Conservation (phyloP, 2,113 vertebrate genomes). For the Gadus macrocephalus region DNA sequence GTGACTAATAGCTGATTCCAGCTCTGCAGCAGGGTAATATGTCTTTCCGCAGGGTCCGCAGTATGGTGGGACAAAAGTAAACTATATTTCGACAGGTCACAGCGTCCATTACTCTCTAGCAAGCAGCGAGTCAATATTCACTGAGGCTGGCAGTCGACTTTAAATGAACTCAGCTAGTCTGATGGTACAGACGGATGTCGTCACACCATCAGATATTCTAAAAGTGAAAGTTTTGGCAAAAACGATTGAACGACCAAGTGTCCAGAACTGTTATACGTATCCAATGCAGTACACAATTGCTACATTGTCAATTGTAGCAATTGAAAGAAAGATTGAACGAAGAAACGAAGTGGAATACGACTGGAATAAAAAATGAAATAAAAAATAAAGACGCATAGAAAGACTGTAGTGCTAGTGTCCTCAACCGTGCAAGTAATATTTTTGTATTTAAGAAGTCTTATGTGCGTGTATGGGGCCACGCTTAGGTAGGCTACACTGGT, state of each 20-base stretch:
- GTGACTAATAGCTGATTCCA: slow-evolving; percentile 4
- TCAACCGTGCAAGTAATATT: too few relatives aligned
- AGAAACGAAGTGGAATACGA: too few relatives aligned
- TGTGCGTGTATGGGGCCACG: too few relatives aligned
- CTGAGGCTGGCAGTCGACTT: not conserved
- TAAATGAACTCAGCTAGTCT: not conserved
- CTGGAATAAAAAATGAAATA: too few relatives aligned
- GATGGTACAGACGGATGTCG: slow-evolving; percentile 22
- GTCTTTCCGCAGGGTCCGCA: not conserved
- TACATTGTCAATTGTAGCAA: too few relatives aligned
- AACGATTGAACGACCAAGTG: not conserved
- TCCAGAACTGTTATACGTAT: too few relatives aligned
- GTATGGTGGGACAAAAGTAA: not conserved
- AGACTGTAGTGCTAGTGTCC: too few relatives aligned
- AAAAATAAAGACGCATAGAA: too few relatives aligned
- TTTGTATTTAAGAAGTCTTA: too few relatives aligned
- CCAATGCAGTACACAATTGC: not conserved
- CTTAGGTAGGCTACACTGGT: too few relatives aligned
- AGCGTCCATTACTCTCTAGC: slow-evolving; percentile 58
- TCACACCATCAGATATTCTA: slow-evolving; percentile 4
- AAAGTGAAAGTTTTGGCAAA: not conserved
- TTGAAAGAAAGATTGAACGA: too few relatives aligned
- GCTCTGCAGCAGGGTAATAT: not conserved
- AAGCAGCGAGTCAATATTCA: slow-evolving; percentile 30
- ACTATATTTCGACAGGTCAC: slow-evolving; percentile 25